A percentile compares a stretch with the other conserved stretches of the same genome.
Conservation (phyloP, 1,140 invertebrate genomes). For the Polypedilum pembai region DNA sequence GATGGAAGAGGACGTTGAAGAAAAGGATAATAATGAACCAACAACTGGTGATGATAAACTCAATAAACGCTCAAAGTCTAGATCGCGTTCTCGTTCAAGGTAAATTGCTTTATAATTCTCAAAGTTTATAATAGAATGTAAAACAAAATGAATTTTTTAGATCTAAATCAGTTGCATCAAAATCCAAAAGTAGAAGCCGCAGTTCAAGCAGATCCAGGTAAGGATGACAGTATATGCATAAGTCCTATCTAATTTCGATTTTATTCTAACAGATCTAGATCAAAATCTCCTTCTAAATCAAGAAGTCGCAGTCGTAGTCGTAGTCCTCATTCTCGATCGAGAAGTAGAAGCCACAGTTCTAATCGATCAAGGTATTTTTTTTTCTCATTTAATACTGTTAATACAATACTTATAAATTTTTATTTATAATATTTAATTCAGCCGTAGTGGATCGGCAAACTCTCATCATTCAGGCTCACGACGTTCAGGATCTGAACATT, state of each 20-base stretch:
- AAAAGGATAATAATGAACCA: constrained; percentile 30
- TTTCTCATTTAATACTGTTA: constrained; percentile 29
- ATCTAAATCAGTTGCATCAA: constrained; percentile 40
- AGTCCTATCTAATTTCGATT: too few relatives aligned
- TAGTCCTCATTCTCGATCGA: constrained; percentile 38
- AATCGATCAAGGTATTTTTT: background rate
- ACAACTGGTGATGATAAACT: constrained; percentile 32
- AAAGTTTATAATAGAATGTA: too few relatives aligned
- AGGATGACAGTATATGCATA: too few relatives aligned
- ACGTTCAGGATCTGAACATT: background rate
- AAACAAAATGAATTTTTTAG: constrained; percentile 33
- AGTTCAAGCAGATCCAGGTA: constrained; percentile 41
- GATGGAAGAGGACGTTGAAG: constrained; percentile 54
- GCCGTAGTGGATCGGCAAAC: background rate
- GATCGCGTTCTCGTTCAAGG: constrained; percentile 35
- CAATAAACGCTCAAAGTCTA: constrained; percentile 32
- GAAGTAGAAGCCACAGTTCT: constrained; percentile 33
- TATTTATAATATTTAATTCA: constrained; percentile 32
- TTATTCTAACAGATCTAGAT: constrained; percentile 31
- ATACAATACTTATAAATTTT: background rate
- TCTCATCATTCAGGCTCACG: background rate
- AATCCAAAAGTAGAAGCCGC: constrained; percentile 34
- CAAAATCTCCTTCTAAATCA: constrained; percentile 34
- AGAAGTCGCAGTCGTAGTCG: constrained; percentile 38
- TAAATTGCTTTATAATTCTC: constrained; percentile 32